phyloP scores from a whole-genome alignment of 2,888 invertebrate genomes.

The Exephanes ischioxanthus region DNA sequence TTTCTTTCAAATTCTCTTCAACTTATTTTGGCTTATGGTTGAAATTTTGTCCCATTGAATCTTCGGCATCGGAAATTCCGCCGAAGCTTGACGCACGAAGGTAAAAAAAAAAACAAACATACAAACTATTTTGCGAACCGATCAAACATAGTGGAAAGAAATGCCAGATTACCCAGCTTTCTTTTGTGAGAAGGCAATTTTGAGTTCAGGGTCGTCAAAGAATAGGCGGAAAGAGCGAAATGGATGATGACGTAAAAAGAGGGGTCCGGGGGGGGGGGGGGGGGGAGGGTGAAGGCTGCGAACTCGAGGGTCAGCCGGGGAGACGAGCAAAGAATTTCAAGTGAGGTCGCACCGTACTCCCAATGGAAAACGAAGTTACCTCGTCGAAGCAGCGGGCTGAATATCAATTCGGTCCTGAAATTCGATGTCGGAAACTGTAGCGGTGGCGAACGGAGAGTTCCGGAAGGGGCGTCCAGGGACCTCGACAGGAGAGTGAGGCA shows the following conservation, averaged over 20 bases:
- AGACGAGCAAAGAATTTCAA: conserved; percentile 35
- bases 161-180: background rate
- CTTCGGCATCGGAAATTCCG: background rate
- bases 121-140: background rate
- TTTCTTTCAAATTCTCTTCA: background rate
- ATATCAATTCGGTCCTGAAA: conserved; percentile 35
- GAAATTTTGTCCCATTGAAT: background rate
- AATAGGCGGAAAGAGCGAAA: conserved; percentile 45
- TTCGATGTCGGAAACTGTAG: background rate
- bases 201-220: conserved; percentile 31
- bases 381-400: conserved; percentile 15
- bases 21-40: background rate
- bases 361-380: conserved; percentile 35
- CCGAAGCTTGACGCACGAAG: background rate
- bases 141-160: background rate
- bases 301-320: conserved; percentile 18
- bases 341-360: conserved; percentile 19
- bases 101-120: background rate
- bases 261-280: background rate
- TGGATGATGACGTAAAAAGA: conserved; percentile 34
- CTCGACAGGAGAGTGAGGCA: background rate
- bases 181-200: conserved; percentile 9
- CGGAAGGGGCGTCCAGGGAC: conserved; percentile 5
- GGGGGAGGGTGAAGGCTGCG: background rate
- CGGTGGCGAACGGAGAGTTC: background rate